These are phyloP conservation scores for roundworm (Caenorhabditis elegans) DNA, from an alignment of 1,140 invertebrate genomes.

Conservation along the genomic window WBcel235 BX284605.5:6787001-6787500, in stretches of 20 bases:
- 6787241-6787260: constrained; percentile 22
- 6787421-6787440: background rate
- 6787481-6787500: background rate
- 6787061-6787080: background rate
- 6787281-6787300: background rate
- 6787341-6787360: background rate
- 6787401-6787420: constrained; percentile 4
- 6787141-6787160: constrained; percentile 5
- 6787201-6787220: constrained; percentile 4
- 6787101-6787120: background rate
- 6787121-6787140: background rate
- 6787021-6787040: background rate
- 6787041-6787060: constrained; percentile 1
- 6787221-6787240: constrained; percentile 10
- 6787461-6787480: constrained; percentile 12
- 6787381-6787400: background rate
- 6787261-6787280: constrained; percentile 15
- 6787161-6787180: no score
- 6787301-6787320: constrained; percentile 3
- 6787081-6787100: background rate
- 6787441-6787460: constrained; percentile 26
- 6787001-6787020: background rate
- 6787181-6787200: no score
- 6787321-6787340: background rate
- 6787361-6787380: constrained; percentile 8